Base-by-base conservation (phyloP, 2,113 vertebrate species). In the Chlorodrepanis virens region DNA sequence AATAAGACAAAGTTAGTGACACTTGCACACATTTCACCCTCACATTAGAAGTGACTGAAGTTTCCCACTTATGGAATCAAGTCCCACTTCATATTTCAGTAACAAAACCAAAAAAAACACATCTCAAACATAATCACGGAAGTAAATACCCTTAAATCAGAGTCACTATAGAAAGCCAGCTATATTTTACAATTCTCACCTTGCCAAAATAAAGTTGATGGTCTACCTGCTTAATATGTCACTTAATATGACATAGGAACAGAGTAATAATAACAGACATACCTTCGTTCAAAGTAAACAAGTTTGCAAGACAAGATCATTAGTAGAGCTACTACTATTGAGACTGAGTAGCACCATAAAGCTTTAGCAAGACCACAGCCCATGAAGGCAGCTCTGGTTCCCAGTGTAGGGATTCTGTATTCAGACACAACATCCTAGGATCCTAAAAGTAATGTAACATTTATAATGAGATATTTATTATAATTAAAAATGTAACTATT, bases 1-100 rank as follows among this genome's bases (percentile, higher is more conserved):
- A 91, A 97, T 88, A 97, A 96, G 82, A 81, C 92, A 94, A 97
- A 54, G 92, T 97, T 96, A 97, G 68, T 91, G 77, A 87, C 45
- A 20, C 57, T 94, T 75, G 83, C 14, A 82, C 33, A 39, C 45
- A 78, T 86, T 96, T 95, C 71, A 87, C 11, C 27, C 33, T 75
- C 42, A 82, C 54, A 14, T 45, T 35, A 91, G 29, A 96, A 70
- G 21, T 65, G n/a, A 83, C 19, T 39, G 81, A 87, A 54, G 25
- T 57, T 56, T 87, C 14, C 28, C 79, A 86, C 53, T 96, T 60
- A 56, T 1, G 10, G 33, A 63, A 49, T 29, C 23, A 94, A 53
- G 27, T 27, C 50, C 47, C n/a, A 85, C 54, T 77, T 21, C 15
- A 7, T 12, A 74, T 37, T 79, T 78, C 35, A 33, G 17, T 59